These are phyloP conservation scores for Threskiornis aethiopicus DNA, from an alignment of 2,797 vertebrate genomes.

Conservation along the genomic window DNA sequence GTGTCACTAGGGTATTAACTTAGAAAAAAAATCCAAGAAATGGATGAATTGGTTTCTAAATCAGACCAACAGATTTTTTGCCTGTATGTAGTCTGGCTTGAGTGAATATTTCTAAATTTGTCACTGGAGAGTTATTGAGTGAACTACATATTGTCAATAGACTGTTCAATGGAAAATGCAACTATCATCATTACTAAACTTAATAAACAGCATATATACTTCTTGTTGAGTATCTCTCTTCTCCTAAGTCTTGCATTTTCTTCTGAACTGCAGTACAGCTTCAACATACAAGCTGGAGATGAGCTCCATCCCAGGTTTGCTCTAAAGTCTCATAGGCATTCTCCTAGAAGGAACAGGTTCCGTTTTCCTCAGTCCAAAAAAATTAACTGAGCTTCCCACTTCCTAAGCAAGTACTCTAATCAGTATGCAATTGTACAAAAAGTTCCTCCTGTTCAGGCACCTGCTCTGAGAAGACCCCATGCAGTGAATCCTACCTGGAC, in stretches of 20 bases:
- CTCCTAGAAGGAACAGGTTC: background rate
- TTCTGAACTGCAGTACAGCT: background rate
- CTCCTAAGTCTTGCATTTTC: background rate
- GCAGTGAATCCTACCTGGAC: background rate
- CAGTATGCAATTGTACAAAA: background rate
- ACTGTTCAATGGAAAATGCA: background rate
- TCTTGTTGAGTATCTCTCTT: background rate
- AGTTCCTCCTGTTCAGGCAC: background rate
- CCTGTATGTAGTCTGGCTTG: background rate
- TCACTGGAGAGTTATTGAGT: background rate
- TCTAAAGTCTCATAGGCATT: background rate
- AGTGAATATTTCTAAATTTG: background rate
- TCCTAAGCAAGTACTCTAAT: background rate
- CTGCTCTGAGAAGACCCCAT: background rate
- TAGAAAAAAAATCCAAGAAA: background rate
- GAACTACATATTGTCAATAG: background rate
- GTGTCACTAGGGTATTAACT: background rate
- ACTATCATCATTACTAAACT: background rate
- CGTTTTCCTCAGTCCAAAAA: background rate
- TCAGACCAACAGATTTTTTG: background rate
- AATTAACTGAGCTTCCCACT: background rate
- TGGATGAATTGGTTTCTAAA: background rate
- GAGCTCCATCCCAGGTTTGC: background rate
- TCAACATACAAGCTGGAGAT: fast-evolving
- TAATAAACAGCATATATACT: background rate